phyloP scores from a whole-genome alignment of 1,140 invertebrate species.

The Danaus plexippus region DNA sequence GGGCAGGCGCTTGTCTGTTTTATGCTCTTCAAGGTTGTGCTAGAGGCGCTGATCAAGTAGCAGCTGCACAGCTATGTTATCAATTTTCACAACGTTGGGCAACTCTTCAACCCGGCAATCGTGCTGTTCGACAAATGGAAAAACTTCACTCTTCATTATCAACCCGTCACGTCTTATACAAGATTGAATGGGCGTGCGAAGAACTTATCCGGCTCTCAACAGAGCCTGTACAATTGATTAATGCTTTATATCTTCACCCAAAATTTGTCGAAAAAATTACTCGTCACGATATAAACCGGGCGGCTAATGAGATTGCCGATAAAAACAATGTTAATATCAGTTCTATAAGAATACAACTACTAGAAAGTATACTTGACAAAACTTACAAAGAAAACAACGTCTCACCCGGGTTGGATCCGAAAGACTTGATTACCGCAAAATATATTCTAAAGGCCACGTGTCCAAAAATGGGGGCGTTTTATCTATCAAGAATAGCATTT shows the following conservation, averaged over 20 bases:
- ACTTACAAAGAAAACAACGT: constrained; percentile 37
- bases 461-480: constrained; percentile 66
- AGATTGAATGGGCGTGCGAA: constrained; percentile 72
- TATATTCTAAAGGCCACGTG: constrained; percentile 69
- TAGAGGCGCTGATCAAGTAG: constrained; percentile 73
- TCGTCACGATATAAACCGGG: constrained; percentile 69
- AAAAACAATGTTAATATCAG: constrained; percentile 65
- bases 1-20: constrained; percentile 69
- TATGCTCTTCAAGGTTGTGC: constrained; percentile 66
- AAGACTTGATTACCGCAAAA: constrained; percentile 61
- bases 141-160: constrained; percentile 71
- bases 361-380: constrained; percentile 63
- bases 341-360: constrained; percentile 62
- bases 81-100: constrained; percentile 72
- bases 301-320: constrained; percentile 72
- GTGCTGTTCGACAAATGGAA: constrained; percentile 68
- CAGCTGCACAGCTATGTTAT: constrained; percentile 73
- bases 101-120: constrained; percentile 63
- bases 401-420: constrained; percentile 39
- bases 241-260: constrained; percentile 71
- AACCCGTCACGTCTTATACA: constrained; percentile 71
- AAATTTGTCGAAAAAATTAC: constrained; percentile 65
- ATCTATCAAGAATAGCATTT: constrained; percentile 66
- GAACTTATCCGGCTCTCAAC: constrained; percentile 69
- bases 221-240: constrained; percentile 71